These are phyloP conservation scores for Thripadectes ignobilis DNA, from an alignment of 2,797 vertebrate genomes.

Conservation along the genomic window DNA sequence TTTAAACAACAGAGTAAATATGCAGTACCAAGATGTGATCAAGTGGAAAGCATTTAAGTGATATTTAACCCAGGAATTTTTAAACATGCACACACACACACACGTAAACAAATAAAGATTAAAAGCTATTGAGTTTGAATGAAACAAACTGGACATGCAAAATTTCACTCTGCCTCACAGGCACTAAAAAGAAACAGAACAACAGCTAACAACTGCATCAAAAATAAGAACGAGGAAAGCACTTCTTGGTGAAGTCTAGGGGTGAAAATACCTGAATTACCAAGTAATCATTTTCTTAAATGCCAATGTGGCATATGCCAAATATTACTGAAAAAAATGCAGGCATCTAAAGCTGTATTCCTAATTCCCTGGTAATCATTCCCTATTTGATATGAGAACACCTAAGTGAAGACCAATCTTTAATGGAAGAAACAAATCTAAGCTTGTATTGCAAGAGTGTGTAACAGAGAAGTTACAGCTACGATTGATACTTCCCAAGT, in stretches of 20 bases:
- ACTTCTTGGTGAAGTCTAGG: neutral
- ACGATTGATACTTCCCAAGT: neutral
- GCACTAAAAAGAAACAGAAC: neutral
- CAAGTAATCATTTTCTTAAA: neutral
- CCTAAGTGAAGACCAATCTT: neutral
- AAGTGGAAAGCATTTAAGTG: neutral
- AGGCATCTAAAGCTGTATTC: neutral
- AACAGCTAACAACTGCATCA: neutral
- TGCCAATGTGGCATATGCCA: neutral
- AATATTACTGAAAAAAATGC: neutral
- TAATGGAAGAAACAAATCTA: neutral
- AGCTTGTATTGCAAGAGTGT: neutral
- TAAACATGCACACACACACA: neutral
- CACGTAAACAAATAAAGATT: neutral
- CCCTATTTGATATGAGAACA: neutral
- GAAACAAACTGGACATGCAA: neutral
- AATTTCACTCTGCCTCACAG: neutral
- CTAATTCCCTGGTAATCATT: neutral
- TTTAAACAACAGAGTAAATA: neutral
- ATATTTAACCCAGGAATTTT: neutral
- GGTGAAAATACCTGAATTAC: neutral
- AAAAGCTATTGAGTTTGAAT: neutral
- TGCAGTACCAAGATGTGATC: neutral
- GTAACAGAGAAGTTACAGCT: neutral
- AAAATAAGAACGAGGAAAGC: neutral